These are phyloP conservation scores for Hanleya hanleyi DNA, from an alignment of 2,888 invertebrate species.

Conservation along the genomic window DNA sequence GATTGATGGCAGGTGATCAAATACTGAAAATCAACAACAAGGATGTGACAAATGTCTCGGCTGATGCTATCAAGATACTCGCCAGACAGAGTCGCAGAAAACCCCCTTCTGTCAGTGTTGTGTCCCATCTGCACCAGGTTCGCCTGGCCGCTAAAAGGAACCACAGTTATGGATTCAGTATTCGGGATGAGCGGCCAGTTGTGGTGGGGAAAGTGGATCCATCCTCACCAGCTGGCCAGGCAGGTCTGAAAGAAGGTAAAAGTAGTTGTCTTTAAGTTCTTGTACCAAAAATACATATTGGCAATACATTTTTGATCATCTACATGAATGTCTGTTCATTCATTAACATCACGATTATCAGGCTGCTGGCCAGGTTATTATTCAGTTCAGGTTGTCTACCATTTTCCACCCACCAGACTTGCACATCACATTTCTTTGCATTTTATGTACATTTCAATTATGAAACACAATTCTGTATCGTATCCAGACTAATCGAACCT, in stretches of 20 bases:
- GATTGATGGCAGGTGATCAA: slow-evolving; percentile 68
- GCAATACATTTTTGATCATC: no score
- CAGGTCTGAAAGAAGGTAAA: slow-evolving; percentile 67
- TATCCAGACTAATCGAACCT: no score
- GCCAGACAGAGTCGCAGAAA: slow-evolving; percentile 54
- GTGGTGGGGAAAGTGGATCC: slow-evolving; percentile 61
- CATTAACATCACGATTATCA: no score
- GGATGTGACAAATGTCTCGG: slow-evolving; percentile 65
- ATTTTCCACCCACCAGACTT: no score
- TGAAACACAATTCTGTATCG: no score
- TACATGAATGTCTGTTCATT: no score
- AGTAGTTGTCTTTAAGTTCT: no score
- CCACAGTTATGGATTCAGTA: slow-evolving; percentile 64
- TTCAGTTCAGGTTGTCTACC: no score
- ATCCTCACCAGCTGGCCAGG: slow-evolving; percentile 62
- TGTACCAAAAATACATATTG: not conserved
- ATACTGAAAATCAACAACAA: slow-evolving; percentile 68
- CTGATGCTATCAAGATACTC: slow-evolving; percentile 56
- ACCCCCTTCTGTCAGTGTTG: slow-evolving; percentile 68
- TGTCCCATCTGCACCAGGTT: slow-evolving; percentile 58
- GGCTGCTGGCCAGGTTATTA: no score
- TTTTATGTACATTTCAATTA: no score
- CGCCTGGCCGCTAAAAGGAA: slow-evolving; percentile 49
- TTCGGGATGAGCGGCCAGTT: slow-evolving; percentile 60
- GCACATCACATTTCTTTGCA: no score